Evolutionary conservation across 2,113 vertebrate species (phyloP).

Genomic region (Bubalus kerabau): DNA sequence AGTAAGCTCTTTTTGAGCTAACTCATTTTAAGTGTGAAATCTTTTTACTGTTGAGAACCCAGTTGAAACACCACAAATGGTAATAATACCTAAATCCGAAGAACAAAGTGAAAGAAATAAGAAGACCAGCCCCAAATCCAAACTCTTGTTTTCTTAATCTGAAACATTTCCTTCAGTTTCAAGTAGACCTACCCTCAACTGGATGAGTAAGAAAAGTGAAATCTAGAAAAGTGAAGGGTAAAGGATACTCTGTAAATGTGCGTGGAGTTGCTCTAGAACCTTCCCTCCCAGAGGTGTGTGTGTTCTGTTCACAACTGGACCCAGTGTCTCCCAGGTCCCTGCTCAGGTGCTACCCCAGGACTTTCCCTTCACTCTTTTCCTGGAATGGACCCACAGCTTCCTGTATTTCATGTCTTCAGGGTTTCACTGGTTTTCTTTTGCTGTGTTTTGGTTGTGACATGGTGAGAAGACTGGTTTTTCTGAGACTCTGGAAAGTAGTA

Average conservation of each 20-base stretch:
- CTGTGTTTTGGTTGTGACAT: neutral
- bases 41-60: neutral
- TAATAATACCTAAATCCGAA: neutral
- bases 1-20: neutral
- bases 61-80: neutral
- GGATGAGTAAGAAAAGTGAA: neutral
- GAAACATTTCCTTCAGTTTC: neutral
- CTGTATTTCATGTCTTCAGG: neutral
- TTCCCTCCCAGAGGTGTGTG: neutral
- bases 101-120: neutral
- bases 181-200: neutral
- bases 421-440: neutral
- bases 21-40: neutral
- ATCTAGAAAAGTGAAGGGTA: neutral
- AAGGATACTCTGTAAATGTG: neutral
- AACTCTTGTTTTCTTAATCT: neutral
- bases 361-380: neutral
- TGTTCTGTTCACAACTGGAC: neutral
- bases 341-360: neutral
- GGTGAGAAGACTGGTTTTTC: neutral
- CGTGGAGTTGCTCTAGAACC: neutral
- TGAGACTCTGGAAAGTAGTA: neutral
- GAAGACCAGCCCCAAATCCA: neutral
- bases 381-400: neutral
- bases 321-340: neutral